Conservation (phyloP, 2,888 invertebrate genomes). For the Thecophora atra region DNA sequence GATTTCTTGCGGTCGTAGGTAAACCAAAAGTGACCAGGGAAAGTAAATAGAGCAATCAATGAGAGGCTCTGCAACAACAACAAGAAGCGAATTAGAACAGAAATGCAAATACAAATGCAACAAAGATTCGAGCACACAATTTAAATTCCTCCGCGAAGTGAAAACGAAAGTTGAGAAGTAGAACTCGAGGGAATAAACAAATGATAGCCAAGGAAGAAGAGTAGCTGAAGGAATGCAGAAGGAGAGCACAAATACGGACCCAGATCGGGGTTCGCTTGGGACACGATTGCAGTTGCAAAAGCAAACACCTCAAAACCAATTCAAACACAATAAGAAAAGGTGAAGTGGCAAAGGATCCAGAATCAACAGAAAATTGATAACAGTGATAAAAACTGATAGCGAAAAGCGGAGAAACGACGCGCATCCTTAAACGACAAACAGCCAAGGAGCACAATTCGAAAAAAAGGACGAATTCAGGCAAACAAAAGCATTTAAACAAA, state of each 20-base stretch:
- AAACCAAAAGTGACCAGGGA: no score
- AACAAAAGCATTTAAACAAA: not conserved
- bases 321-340: not conserved
- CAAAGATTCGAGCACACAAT: not conserved
- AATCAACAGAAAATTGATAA: conserved; percentile 13
- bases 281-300: conserved; percentile 20
- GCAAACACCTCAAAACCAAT: conserved; percentile 11
- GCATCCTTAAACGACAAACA: conserved; percentile 26
- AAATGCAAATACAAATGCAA: no score
- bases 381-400: conserved; percentile 33
- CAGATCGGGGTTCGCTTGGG: not conserved
- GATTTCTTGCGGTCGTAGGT: no score
- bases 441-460: not conserved
- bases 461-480: not conserved
- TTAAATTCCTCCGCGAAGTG: not conserved
- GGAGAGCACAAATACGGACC: not conserved
- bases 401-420: not conserved
- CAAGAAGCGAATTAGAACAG: not conserved
- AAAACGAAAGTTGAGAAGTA: not conserved
- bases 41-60: no score
- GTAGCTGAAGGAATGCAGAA: conserved; percentile 7
- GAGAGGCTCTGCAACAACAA: not conserved
- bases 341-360: not conserved
- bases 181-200: not conserved
- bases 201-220: not conserved